Base-by-base conservation (phyloP, 2,797 vertebrate genomes). In the Catamblyrhynchus diadema region DNA sequence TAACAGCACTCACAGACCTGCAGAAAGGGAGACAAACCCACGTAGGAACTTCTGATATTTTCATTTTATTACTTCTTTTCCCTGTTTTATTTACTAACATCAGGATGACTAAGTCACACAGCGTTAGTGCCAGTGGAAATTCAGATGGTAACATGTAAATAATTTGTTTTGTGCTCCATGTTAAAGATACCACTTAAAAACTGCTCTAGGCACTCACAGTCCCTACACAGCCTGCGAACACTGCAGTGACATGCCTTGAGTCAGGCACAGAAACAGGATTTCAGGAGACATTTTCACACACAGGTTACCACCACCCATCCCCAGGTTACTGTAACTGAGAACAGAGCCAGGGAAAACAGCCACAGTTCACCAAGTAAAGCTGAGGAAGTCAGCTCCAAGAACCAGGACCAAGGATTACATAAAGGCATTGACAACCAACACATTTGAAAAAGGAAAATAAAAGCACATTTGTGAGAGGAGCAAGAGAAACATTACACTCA, bases 321-420 rank as follows among this genome's bases (percentile, higher is more conserved):
- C 57, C 53, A 61, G 78, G 81, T 39, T 32, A 95, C 16, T 44
- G 44, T 8, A 66, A 59, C 78, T 44, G 69, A 81, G 93, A 92
- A 81, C 51, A 92, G 37, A 69, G 41, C 21, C 14, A 73, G 27
- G 15, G 24, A 57, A 61, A 66, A 42, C 19, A 51, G 39, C 70
- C 39, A 48, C 70, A 77, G 95, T 56, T 81, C 85, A 93, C 95
- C 88, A 92, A 41, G 93, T 80, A 94, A 97, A 97, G 93, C 7
- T 5, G 8, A 81, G 57, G 83, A 54, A 73, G 80, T 86, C 88
- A 69, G 84, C 81, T 8, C 23, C 4, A 51, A 28, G 32, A 73
- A 62, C 5, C 2, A 8, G 12, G 56, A 71, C 21, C 28, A n/a
- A 70, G 54, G 35, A 59, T 23, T 25, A 23, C 8, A 25, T 1